Evolutionary conservation across 2,888 invertebrate species (phyloP).

Genomic region (Imbricaverruca yamaguchii): DNA sequence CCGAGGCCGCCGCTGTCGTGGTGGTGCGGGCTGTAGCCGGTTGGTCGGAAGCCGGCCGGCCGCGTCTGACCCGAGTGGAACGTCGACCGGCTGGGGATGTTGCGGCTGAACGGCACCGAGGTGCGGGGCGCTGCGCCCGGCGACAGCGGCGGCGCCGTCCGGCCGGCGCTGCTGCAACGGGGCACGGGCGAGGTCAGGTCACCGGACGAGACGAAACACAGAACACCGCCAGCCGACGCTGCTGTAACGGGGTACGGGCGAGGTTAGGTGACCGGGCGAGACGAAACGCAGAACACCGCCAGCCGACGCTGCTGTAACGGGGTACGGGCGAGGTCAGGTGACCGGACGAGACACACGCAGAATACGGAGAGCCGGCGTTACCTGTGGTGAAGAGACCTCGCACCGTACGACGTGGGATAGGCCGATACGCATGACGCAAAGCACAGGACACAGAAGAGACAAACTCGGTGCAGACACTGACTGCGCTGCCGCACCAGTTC

Average conservation of each 20-base stretch:
- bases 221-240: slow-evolving; percentile 91
- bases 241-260: slow-evolving; percentile 62
- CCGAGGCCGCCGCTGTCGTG: slow-evolving; percentile 33
- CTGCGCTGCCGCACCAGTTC: too few relatives aligned
- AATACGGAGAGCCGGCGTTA: slow-evolving; percentile 86
- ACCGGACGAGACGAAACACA: neutral
- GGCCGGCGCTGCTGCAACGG: slow-evolving; percentile 3
- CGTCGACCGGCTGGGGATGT: slow-evolving; percentile 90
- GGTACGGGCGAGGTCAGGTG: too few relatives aligned
- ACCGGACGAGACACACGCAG: slow-evolving; percentile 35
- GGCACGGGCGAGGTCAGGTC: too few relatives aligned
- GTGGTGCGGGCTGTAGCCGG: slow-evolving; percentile 40
- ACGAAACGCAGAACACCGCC: neutral
- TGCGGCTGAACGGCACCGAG: slow-evolving; percentile 72
- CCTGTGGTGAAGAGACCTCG: neutral
- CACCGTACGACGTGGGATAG: too few relatives aligned
- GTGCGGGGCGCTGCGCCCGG: slow-evolving; percentile 3
- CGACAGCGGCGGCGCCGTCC: slow-evolving; percentile 16
- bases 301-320: neutral
- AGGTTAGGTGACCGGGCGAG: neutral
- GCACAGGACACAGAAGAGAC: too few relatives aligned
- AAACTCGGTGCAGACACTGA: too few relatives aligned
- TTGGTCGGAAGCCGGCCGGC: neutral
- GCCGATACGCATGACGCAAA: too few relatives aligned
- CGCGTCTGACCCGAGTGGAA: slow-evolving; percentile 82